Base-by-base conservation (phyloP, 2,888 invertebrate species). In the Dicranocentrus wangi region DNA sequence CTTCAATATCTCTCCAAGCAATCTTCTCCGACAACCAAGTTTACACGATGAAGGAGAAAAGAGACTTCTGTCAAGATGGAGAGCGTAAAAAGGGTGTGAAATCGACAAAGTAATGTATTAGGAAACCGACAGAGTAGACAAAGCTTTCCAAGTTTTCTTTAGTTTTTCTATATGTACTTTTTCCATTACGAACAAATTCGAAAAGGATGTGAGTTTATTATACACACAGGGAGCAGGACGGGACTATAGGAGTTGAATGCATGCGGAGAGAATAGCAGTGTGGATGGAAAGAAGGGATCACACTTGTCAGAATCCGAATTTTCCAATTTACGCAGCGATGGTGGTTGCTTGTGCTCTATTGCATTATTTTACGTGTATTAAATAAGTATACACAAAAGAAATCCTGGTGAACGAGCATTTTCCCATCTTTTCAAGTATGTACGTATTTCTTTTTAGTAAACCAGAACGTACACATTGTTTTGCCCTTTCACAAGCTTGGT, bases 241-340 rank as follows among this genome's bases (percentile, higher is more conserved):
- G 39, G 7, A 39, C 39, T 8, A 8, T 8, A 39, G n/a, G n/a
- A n/a, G n/a, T n/a, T n/a, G 43, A 25, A 68, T 65, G 32, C 23
- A 65, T 13, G 72, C 43, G 55, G 27, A 7, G 28, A 58, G 39
- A 28, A 51, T 61, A 68, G 68, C 81, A 75, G 84, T 84, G 84
- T 84, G 84, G 84, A 84, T 68, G 68, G 84, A 60, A 82, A 78
- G 70, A 84, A 84, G 85, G 84, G 86, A 84, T 86, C 84, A 84
- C 81, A 84, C 82, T 85, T 86, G 86, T 86, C 86, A 86, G 84
- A 86, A 85, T 81, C 66, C 78, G 82, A 86, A 85, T 84, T 85
- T 84, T 84, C 85, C 84, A 85, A 84, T 85, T 84, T 84, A 84
- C 83, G 83, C 82, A 83, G 78, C 69, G 72, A 80, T 79, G 78